Conservation (phyloP, 2,888 invertebrate genomes). For the Lepetodrilus schrolli region DNA sequence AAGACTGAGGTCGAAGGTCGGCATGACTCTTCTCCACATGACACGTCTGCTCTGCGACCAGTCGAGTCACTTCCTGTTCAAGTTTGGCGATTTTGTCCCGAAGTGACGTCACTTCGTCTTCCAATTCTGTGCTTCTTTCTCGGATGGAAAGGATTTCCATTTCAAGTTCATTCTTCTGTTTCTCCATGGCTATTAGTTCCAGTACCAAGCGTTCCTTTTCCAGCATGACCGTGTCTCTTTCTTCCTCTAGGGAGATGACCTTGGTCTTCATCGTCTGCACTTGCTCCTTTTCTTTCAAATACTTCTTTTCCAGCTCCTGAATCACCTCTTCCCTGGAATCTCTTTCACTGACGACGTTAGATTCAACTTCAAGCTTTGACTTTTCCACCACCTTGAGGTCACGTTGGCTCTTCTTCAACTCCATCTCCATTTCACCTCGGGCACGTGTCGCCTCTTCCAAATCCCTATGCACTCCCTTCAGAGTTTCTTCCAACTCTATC, state of each 20-base stretch:
- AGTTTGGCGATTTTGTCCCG: not conserved
- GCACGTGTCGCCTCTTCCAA: not conserved
- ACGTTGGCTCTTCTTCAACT: not conserved
- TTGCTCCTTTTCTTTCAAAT: not conserved
- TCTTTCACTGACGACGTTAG: no score
- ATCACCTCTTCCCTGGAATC: not conserved
- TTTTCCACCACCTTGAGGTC: not conserved
- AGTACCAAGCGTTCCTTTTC: slow-evolving; percentile 33
- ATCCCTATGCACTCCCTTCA: not conserved
- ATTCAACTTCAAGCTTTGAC: slow-evolving; percentile 7
- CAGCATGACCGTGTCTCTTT: slow-evolving; percentile 3
- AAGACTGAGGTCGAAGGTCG: no score
- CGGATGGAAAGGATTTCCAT: slow-evolving; percentile 3
- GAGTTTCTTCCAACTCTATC: slow-evolving; percentile 27
- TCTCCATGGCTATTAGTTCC: slow-evolving; percentile 26
- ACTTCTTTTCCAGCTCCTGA: slow-evolving; percentile 14
- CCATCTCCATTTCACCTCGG: not conserved
- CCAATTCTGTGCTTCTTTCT: not conserved
- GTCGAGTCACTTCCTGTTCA: not conserved
- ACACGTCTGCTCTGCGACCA: no score
- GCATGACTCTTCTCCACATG: no score
- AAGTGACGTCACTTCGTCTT: not conserved
- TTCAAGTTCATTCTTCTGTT: not conserved
- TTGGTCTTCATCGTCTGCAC: slow-evolving; percentile 33
- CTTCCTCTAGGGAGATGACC: slow-evolving; percentile 23